Base-by-base conservation (phyloP, 2,113 vertebrate species). In the Oostethus manadensis region DNA sequence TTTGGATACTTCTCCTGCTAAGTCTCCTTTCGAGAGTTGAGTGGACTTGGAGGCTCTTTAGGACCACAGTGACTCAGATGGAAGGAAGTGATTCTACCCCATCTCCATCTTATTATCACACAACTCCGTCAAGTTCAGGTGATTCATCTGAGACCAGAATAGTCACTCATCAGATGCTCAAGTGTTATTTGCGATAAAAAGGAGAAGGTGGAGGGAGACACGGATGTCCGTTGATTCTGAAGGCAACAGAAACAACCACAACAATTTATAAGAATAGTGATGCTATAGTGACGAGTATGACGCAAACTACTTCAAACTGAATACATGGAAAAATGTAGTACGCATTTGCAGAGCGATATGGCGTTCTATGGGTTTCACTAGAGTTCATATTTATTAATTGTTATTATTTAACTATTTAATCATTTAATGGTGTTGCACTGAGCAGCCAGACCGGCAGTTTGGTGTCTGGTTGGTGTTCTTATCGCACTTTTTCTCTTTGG, bases 1-100 rank as follows among this genome's bases (percentile, higher is more conserved):
- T 81, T 80, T 74, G 77, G 49, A 78, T 82, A 75, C 73, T 38
- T 46, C 56, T 64, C 48, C 15, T 21, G 54, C 56, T 46, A n/a
- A 74, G 56, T 67, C 65, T 78, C 58, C 63, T 75, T 45, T 67
- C 45, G 46, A 54, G 42, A 29, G 60, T 43, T 63, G 67, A 81
- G 74, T 78, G 70, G 59, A 73, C 54, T 70, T 42, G 1, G 61
- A 68, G 66, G 57, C 78, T 78, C 70, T 64, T 83, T 81, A 80
- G n/a, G 26, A n/a, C 60, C 77, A 73, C 58, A 42, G 58, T 71
- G 63, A 40, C 50, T 48, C 50, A 79, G 66, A 83, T 83, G 57
- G 78, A 80, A 78, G 45, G 66, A 69, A 47, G 22, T 60, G 62
- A 76, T 53, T 59, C 59, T n/a, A 62, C 22, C 7, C 50, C n/a